These are phyloP conservation scores for Elanus axillaris DNA, from an alignment of 2,113 vertebrate species.

Conservation along the genomic window DNA sequence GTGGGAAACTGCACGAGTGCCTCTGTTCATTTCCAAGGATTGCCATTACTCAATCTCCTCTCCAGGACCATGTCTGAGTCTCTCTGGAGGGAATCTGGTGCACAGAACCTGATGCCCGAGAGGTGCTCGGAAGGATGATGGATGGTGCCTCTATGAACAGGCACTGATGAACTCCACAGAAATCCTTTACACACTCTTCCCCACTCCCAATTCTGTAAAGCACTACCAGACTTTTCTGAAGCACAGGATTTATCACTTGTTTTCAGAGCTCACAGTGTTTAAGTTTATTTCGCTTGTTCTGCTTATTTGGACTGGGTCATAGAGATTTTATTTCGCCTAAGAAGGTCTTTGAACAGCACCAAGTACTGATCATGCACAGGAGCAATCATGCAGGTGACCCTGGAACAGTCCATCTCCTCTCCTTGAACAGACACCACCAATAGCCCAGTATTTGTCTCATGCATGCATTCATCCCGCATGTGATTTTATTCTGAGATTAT, in stretches of 20 bases:
- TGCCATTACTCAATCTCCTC: background rate
- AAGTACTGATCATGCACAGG: background rate
- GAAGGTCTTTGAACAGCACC: background rate
- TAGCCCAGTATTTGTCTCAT: background rate
- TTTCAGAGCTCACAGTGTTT: background rate
- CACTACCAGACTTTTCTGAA: background rate
- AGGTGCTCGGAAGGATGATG: background rate
- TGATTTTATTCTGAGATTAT: background rate
- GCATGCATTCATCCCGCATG: slow-evolving; percentile 13
- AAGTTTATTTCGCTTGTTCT: background rate
- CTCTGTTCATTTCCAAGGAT: slow-evolving; percentile 15
- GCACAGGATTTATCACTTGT: background rate
- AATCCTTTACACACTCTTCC: background rate
- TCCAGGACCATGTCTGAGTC: background rate
- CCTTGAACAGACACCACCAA: slow-evolving; percentile 10
- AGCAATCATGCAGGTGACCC: slow-evolving; percentile 1
- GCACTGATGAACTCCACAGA: background rate
- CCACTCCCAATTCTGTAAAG: background rate
- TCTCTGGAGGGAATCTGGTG: background rate
- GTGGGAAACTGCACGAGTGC: background rate
- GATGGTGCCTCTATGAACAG: background rate
- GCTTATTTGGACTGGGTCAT: background rate
- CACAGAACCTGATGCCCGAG: background rate
- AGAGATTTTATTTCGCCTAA: background rate
- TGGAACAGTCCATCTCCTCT: background rate